Evolutionary conservation across 1,140 invertebrate genomes (phyloP), one percentile per base, ranked within the genome.

Genomic region (Eueides isabella): DNA sequence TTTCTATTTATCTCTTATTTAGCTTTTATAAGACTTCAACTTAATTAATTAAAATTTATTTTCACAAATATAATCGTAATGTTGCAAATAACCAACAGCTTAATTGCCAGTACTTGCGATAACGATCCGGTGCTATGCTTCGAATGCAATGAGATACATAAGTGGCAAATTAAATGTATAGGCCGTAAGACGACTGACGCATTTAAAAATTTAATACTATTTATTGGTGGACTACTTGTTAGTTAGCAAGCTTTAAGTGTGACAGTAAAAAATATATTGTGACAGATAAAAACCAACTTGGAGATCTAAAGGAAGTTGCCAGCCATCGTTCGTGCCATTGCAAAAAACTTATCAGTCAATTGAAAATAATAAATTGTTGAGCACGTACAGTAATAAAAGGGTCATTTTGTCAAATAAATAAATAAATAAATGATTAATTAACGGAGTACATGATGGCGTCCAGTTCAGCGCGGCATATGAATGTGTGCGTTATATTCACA

Each of bases 391-490:
- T 65, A 80, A 81, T 83, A 83, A 81, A 80, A 73, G 68, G 72
- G 75, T 79, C 81, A 79, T 81, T 80, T 83, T 83, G 77, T 76
- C 80, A 81, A 80, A 83, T 83, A 83, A 82, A 79, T 81, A 81
- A 81, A 83, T 83, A 83, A 77, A 79, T 83, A 83, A 81, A 83
- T 83, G 77, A 83, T 76, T 80, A 83, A 80, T 80, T 80, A 80
- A 80, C 76, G 74, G 65, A 44, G 35, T 64, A 69, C 44, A 66
- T 67, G 44, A 64, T 44, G 41, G 68, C 71, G 72, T 79, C 71
- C 44, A 38, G 69, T 72, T 33, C 75, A 67, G 30, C 67, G 72
- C 67, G 67, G 79, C 74, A 81, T 83, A 83, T 79, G 69, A 83
- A 83, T 83, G 77, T 81, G 30, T 75, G 74, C 55, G 78, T 83